phyloP scores from a whole-genome alignment of 2,888 invertebrate species.

The Lymantria dispar region DNA sequence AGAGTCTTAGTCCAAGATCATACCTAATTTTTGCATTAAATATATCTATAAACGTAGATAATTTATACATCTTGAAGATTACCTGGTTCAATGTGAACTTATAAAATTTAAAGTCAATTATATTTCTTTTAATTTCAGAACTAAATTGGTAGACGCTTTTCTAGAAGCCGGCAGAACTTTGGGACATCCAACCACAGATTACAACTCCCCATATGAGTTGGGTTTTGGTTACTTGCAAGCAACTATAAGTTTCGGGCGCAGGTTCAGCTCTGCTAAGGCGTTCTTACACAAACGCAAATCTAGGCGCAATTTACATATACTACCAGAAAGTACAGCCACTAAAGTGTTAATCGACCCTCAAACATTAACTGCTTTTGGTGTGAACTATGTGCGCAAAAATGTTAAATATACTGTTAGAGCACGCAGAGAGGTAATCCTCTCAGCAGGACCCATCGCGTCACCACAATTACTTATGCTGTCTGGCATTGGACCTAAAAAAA shows the following conservation, averaged over 20 bases:
- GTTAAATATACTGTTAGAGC: conserved; percentile 77
- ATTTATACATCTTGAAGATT: too few species aligned
- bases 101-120: too few species aligned
- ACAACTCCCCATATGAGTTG: conserved; percentile 83
- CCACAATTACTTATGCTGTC: conserved; percentile 95
- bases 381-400: conserved; percentile 83
- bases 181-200: conserved; percentile 86
- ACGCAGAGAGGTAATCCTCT: conserved; percentile 91
- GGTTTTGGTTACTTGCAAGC: conserved; percentile 87
- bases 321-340: conserved; percentile 84
- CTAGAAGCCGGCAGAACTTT: conserved; percentile 84
- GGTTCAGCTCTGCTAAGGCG: conserved; percentile 86
- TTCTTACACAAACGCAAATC: conserved; percentile 83
- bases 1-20: too few species aligned
- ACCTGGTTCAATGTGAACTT: too few species aligned
- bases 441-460: conserved; percentile 93
- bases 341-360: conserved; percentile 85
- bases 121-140: conserved; percentile 44
- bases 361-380: conserved; percentile 85
- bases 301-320: conserved; percentile 86
- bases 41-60: too few species aligned
- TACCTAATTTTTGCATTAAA: too few species aligned
- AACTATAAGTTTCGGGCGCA: conserved; percentile 80
- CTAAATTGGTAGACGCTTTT: conserved; percentile 72
- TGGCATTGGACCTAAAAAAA: conserved; percentile 83